These are phyloP conservation scores for Sebastolobus altivelis DNA, from an alignment of 2,797 vertebrate species.

Conservation along the genomic window DNA sequence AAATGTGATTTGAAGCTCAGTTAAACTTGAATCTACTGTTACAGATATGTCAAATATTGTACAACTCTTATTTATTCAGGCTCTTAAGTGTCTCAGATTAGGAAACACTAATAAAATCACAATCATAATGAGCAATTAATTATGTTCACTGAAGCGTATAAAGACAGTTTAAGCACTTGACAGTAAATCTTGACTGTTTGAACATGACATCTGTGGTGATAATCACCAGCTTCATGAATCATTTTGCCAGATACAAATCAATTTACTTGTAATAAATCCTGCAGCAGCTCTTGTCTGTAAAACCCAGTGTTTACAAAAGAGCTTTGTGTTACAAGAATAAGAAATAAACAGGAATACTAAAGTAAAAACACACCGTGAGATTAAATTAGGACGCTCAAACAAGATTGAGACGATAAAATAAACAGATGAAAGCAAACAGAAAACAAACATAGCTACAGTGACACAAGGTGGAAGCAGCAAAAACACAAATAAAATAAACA, in stretches of 20 bases:
- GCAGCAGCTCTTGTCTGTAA: background rate
- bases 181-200: background rate
- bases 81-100: background rate
- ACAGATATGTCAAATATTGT: background rate
- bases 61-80: background rate
- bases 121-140: background rate
- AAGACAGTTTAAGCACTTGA: background rate
- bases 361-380: background rate
- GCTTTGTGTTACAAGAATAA: slow-evolving; percentile 4
- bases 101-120: background rate
- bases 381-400: background rate
- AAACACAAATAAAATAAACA: background rate
- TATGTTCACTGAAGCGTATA: background rate
- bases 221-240: background rate
- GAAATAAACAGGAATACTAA: background rate
- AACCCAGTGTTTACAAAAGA: background rate
- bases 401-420: background rate
- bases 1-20: background rate
- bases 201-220: background rate
- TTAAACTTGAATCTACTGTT: background rate
- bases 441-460: background rate
- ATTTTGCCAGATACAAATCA: background rate
- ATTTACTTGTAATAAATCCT: background rate
- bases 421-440: background rate
- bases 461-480: background rate